Conservation (phyloP, 1,140 invertebrate species). For the Arion vulgaris region DNA sequence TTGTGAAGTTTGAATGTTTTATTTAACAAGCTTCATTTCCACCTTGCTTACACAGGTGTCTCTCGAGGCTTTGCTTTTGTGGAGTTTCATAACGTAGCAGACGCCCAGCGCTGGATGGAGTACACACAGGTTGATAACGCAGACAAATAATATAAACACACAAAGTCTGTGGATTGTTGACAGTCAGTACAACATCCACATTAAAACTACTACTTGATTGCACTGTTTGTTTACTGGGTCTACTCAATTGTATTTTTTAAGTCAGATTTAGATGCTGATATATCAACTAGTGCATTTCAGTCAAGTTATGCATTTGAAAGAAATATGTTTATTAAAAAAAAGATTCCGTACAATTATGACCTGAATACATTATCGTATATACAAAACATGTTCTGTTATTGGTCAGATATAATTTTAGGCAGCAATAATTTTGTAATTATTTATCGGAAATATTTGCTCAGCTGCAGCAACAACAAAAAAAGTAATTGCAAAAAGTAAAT, state of each 20-base stretch:
- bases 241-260: not conserved
- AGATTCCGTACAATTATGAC: too few species aligned
- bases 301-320: too few species aligned
- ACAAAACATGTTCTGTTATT: too few species aligned
- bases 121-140: constrained; percentile 85
- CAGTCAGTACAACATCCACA: constrained; percentile 4
- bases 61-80: constrained; percentile 86
- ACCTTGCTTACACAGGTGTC: constrained; percentile 65
- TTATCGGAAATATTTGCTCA: too few species aligned
- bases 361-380: too few species aligned
- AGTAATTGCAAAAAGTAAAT: too few species aligned
- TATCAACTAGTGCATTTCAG: too few species aligned
- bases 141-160: constrained; percentile 6
- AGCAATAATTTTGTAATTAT: too few species aligned
- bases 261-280: too few species aligned
- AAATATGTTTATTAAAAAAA: too few species aligned
- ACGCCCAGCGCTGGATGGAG: constrained; percentile 93
- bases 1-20: constrained; percentile 38
- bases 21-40: constrained; percentile 45
- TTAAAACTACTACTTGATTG: not conserved
- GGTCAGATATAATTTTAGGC: too few species aligned
- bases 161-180: constrained; percentile 14
- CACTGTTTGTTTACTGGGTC: constrained; percentile 3
- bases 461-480: too few species aligned
- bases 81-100: constrained; percentile 91